Conservation (phyloP, 1,140 invertebrate genomes). For the Aphelinus certus region DNA sequence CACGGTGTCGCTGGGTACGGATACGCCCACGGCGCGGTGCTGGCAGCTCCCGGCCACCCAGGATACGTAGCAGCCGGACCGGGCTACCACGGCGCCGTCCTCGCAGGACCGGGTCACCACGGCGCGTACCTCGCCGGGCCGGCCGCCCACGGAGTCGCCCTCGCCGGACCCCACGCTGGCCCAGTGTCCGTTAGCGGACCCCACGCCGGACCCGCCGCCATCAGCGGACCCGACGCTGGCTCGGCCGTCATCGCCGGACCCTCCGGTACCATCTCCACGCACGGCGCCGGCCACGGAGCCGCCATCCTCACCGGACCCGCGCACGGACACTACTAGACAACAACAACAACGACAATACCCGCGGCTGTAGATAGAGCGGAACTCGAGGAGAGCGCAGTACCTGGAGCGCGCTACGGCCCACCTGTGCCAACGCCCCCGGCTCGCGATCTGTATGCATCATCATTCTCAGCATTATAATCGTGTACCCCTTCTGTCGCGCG, state of each 20-base stretch:
- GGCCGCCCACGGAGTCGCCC: slow-evolving; percentile 54
- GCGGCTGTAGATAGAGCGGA: slow-evolving; percentile 2
- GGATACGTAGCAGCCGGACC: slow-evolving; percentile 45
- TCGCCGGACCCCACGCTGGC: slow-evolving; percentile 54
- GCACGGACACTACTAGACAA: slow-evolving; percentile 54
- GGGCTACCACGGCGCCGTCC: slow-evolving; percentile 46
- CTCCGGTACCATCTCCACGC: slow-evolving; percentile 61
- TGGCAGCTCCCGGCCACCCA: slow-evolving; percentile 46
- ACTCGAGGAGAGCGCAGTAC: background rate
- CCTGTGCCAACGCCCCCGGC: background rate
- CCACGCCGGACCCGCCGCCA: slow-evolving; percentile 57
- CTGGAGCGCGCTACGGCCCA: background rate
- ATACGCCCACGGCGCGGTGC: slow-evolving; percentile 49
- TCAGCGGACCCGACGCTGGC: slow-evolving; percentile 61
- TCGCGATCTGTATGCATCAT: background rate
- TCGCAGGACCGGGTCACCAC: slow-evolving; percentile 53
- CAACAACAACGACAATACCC: background rate
- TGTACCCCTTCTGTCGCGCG: slow-evolving; percentile 21
- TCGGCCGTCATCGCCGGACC: slow-evolving; percentile 61
- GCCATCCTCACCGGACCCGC: slow-evolving; percentile 56
- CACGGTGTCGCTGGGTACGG: slow-evolving; percentile 46
- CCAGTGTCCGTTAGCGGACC: slow-evolving; percentile 49
- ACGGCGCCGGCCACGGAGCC: slow-evolving; percentile 59
- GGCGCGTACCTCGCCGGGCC: slow-evolving; percentile 54
- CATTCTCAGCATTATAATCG: background rate